Evolutionary conservation across 2,797 vertebrate genomes (phyloP).

Genomic region (Toxotes lorentzi): DNA sequence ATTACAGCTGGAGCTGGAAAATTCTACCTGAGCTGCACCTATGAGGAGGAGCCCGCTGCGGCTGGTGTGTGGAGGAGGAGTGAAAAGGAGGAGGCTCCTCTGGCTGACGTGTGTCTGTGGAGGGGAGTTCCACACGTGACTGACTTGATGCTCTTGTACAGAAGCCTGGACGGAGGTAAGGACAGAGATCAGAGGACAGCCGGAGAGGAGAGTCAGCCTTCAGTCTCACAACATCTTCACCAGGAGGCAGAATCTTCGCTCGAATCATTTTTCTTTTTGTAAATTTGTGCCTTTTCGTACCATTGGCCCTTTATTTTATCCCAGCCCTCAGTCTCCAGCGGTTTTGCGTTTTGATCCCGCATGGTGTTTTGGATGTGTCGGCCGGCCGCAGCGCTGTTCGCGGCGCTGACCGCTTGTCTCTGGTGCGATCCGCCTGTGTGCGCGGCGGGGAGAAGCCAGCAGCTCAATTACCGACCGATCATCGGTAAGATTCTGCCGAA

Average conservation of each 20-base stretch:
- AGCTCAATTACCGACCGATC: conserved; percentile 78
- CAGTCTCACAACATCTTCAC: background rate
- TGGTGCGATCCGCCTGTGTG: conserved; percentile 51
- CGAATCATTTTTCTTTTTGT: too few relatives aligned
- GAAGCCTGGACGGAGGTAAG: background rate
- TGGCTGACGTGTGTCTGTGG: background rate
- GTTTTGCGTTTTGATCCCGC: background rate
- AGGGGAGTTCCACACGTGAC: conserved; percentile 31
- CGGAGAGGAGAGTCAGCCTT: background rate
- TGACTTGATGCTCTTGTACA: conserved; percentile 1
- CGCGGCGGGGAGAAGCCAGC: conserved; percentile 45
- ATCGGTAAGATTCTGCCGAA: conserved; percentile 77
- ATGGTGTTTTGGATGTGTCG: conserved; percentile 66
- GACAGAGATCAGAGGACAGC: background rate
- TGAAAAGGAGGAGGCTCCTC: conserved; percentile 1
- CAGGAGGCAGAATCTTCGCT: background rate
- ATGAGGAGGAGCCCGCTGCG: too few relatives aligned
- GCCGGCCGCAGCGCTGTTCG: conserved; percentile 59
- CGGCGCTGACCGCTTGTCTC: conserved; percentile 65
- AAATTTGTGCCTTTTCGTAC: too few relatives aligned
- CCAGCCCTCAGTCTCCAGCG: background rate
- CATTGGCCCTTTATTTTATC: too few relatives aligned
- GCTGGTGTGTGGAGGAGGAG: background rate
- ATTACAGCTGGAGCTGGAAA: too few relatives aligned
- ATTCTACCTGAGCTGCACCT: too few relatives aligned